phyloP scores from a whole-genome alignment of 2,113 vertebrate genomes.

The Psittacara wagleri region DNA sequence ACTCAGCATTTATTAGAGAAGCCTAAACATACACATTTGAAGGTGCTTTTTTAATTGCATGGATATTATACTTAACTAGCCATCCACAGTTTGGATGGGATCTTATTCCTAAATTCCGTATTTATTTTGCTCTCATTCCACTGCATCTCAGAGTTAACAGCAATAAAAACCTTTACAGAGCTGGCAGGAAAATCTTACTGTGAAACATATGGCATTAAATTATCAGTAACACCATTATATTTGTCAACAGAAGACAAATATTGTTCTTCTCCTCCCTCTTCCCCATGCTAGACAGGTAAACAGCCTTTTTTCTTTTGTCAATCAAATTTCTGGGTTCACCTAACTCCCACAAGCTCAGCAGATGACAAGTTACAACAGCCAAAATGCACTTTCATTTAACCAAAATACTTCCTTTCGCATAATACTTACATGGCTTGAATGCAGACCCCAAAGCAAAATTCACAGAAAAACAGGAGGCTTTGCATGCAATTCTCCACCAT shows the following conservation, averaged over 20 bases:
- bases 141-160: neutral
- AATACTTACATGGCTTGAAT: neutral
- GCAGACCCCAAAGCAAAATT: neutral
- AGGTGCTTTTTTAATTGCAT: neutral
- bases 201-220: neutral
- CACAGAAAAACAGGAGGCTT: neutral
- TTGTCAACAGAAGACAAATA: neutral
- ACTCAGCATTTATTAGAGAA: neutral
- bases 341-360: neutral
- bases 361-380: neutral
- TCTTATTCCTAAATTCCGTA: neutral
- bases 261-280: neutral
- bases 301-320: neutral
- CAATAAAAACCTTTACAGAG: neutral
- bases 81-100: neutral
- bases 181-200: neutral
- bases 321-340: neutral
- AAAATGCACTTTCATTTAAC: neutral
- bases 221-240: neutral
- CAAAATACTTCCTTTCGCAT: neutral
- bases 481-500: neutral
- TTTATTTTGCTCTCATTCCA: neutral
- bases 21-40: neutral
- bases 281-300: neutral
- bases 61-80: neutral